These are phyloP conservation scores for Neolamprologus kungweensis DNA, from an alignment of 2,113 vertebrate species.

Conservation along the genomic window DNA sequence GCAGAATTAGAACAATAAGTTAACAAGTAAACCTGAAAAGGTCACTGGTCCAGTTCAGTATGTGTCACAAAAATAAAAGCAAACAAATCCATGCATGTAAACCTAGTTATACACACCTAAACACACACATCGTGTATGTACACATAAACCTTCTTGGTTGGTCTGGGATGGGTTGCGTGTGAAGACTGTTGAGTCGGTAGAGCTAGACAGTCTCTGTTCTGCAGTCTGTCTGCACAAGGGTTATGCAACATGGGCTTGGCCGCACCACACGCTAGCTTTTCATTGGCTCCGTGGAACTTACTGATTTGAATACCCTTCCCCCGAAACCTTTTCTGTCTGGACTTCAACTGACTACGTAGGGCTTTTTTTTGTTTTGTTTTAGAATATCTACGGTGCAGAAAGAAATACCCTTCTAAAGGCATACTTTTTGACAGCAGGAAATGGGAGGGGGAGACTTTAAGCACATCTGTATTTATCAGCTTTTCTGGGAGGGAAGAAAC, in stretches of 20 bases:
- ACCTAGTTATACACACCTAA: background rate
- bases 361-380: background rate
- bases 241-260: constrained; percentile 51
- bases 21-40: too few relatives aligned
- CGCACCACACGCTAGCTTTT: background rate
- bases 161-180: constrained; percentile 31
- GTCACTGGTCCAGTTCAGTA: too few relatives aligned
- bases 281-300: constrained; percentile 17
- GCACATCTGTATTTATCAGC: background rate
- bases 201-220: constrained; percentile 35
- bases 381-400: background rate
- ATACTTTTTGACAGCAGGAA: background rate
- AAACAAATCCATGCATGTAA: background rate
- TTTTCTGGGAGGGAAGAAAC: background rate
- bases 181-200: constrained; percentile 49
- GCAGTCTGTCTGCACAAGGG: constrained; percentile 23
- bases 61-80: background rate
- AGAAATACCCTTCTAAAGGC: background rate
- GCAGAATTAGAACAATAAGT: too few relatives aligned
- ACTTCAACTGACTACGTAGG: background rate
- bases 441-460: background rate
- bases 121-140: background rate
- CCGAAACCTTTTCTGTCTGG: background rate
- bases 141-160: background rate
- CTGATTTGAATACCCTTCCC: constrained; percentile 39